phyloP scores from a whole-genome alignment of 2,797 vertebrate genomes.

The Psittacula derbiana region DNA sequence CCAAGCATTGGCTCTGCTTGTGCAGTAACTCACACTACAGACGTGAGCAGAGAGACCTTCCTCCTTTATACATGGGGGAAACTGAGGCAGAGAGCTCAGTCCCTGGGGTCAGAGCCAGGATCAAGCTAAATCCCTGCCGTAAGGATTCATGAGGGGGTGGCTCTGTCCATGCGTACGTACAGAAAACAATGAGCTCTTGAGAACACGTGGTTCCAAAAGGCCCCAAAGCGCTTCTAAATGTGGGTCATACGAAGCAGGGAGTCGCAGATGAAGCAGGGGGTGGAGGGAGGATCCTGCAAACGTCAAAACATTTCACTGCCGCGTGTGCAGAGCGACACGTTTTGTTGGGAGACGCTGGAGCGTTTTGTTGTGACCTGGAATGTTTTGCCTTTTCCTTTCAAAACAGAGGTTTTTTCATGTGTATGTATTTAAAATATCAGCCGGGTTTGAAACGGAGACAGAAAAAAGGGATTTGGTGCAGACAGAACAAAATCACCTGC shows the following conservation, averaged over 20 bases:
- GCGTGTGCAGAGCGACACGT: conserved; percentile 3
- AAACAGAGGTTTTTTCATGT: conserved; percentile 1
- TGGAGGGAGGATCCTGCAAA: conserved; percentile 30
- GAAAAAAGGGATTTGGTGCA: neutral
- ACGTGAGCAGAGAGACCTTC: neutral
- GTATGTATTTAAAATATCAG: conserved; percentile 32
- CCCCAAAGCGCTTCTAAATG: neutral
- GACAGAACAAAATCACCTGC: neutral
- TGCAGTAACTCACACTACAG: neutral
- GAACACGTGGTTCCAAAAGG: neutral
- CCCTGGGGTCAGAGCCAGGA: neutral
- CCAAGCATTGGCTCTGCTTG: neutral
- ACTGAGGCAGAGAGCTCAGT: neutral
- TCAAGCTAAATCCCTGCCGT: accelerated
- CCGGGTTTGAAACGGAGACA: neutral
- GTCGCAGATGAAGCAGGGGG: conserved; percentile 31
- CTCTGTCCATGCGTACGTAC: accelerated
- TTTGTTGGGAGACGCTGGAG: conserved; percentile 43
- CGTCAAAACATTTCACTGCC: conserved; percentile 57
- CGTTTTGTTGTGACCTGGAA: conserved; percentile 45
- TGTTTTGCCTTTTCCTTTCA: conserved; percentile 57
- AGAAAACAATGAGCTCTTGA: neutral
- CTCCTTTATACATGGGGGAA: neutral
- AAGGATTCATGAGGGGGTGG: neutral
- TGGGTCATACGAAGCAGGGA: neutral